These are phyloP conservation scores for Avahi laniger DNA, from an alignment of 2,797 vertebrate genomes.

Conservation along the genomic window DNA sequence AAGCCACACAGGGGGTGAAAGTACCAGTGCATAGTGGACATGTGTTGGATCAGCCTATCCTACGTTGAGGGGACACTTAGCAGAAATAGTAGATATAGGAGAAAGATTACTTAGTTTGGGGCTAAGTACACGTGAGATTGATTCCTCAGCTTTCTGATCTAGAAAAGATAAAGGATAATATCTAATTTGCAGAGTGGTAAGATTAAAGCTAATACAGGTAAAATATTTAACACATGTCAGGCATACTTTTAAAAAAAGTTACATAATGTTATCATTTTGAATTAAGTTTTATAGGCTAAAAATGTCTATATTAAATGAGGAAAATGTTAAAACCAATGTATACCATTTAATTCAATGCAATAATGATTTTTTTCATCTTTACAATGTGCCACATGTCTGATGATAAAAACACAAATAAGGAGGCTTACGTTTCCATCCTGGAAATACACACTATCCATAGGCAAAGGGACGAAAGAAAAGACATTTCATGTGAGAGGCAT, in stretches of 20 bases:
- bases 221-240: neutral
- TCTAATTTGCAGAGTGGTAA: neutral
- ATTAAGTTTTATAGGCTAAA: neutral
- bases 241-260: neutral
- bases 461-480: neutral
- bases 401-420: neutral
- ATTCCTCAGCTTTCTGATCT: neutral
- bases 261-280: neutral
- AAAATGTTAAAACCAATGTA: neutral
- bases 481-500: neutral
- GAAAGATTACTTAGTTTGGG: neutral
- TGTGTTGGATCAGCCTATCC: neutral
- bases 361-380: neutral
- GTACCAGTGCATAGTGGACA: fast-evolving
- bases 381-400: neutral
- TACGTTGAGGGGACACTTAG: neutral
- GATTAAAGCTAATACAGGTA: neutral
- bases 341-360: neutral
- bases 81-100: neutral
- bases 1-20: neutral
- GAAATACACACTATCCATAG: neutral
- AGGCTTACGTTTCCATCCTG: neutral
- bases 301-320: neutral
- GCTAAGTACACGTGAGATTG: neutral
- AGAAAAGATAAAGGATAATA: neutral